Evolutionary conservation across 2,113 vertebrate genomes (phyloP), one percentile per base, ranked within the genome.

Genomic region (Thamnaconus septentrionalis): DNA sequence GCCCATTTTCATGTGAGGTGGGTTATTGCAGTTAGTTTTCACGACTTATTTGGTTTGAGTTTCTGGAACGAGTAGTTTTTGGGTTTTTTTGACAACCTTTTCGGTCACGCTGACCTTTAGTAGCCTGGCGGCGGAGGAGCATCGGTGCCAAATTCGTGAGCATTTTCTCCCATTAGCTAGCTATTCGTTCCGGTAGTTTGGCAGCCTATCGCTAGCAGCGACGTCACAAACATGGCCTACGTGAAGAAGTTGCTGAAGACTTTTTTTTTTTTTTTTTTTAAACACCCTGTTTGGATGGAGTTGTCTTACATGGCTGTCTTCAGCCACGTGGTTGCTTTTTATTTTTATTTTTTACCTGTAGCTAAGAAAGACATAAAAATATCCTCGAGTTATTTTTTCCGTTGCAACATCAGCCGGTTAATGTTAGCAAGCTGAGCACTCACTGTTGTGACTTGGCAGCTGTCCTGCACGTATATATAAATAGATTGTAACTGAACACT

Each of bases 401-500:
- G 5, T 31, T 39, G 44, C 10, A 66, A 59, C 64, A 46, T 61
- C 61, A 69, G 61, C 41, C 12, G 6, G 73, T 41, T 66, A 59
- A 53, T 76, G 75, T 61, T 83, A 42, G 72, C 57, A 5, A 41
- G 11, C 31, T 55, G 60, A 66, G 45, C 55, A 43, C 46, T 9
- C 49, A 51, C 51, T 81, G 76, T 78, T 65, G 59, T 83, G 81
- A 76, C 59, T 80, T 85, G 60, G 82, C 82, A 78, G 70, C 81
- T 75, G 84, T 11, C 43, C 71, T 67, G 39, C 61, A 56, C 67
- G 63, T 31, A 31, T 82, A 61, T 91, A 93, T 83, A 89, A 91
- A 92, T 92, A 93, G 89, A 79, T 63, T 83, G 91, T 87, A 93
- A 92, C 75, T 65, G 69, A 90, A 87, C 48, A 88, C 83, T 69